phyloP scores from a whole-genome alignment of 2,113 vertebrate species.

The Apteryx owenii region DNA sequence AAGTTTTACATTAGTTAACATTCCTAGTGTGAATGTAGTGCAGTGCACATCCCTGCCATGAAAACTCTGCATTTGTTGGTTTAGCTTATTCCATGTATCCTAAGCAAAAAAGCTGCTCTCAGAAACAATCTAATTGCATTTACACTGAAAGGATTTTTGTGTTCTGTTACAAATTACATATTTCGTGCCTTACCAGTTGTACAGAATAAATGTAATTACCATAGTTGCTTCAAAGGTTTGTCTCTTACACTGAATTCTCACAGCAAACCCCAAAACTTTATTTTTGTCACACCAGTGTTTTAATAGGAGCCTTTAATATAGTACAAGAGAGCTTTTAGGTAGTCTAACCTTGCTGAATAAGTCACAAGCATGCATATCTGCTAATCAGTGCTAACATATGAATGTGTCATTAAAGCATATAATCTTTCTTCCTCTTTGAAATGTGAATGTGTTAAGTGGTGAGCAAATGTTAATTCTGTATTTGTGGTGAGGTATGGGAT shows the following conservation, averaged over 20 bases:
- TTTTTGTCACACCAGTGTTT: background rate
- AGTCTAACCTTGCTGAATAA: background rate
- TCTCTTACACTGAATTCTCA: background rate
- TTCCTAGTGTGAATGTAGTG: background rate
- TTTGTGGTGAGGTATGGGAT: background rate
- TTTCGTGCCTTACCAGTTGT: background rate
- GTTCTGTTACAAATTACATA: background rate
- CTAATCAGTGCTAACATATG: background rate
- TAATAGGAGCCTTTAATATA: background rate
- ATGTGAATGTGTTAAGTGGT: background rate
- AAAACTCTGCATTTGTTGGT: background rate
- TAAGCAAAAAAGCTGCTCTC: background rate
- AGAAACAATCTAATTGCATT: background rate
- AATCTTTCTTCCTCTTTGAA: background rate
- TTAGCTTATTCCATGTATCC: background rate
- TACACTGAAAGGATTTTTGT: background rate
- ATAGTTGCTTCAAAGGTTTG: background rate
- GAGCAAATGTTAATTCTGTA: background rate
- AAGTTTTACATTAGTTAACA: background rate
- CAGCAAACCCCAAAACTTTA: background rate
- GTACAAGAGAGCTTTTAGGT: background rate
- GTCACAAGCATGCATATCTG: background rate
- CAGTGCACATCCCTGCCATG: background rate
- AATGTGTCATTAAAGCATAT: background rate
- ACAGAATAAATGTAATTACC: background rate